Percentiles rank a stretch among this genome's conserved stretches.
Evolutionary conservation across 2,113 vertebrate genomes (phyloP).

Genomic region (Saguinus imperator): DNA sequence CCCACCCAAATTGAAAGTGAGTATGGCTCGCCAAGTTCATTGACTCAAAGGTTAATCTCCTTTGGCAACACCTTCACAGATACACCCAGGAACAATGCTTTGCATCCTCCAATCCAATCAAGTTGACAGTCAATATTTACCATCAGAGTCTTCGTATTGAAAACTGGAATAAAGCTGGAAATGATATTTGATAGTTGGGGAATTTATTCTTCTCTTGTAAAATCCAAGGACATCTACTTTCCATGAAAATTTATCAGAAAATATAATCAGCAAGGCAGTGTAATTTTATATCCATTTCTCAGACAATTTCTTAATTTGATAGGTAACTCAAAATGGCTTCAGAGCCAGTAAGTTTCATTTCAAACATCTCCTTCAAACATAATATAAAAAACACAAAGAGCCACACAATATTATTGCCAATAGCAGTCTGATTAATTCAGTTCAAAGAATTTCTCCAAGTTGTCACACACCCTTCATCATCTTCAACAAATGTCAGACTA

Average conservation of each 20-base stretch:
- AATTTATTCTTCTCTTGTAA: slow-evolving; percentile 1
- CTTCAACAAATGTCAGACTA: background rate
- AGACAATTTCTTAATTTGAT: background rate
- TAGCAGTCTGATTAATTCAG: background rate
- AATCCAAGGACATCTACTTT: background rate
- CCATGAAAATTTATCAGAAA: background rate
- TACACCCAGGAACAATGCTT: too few species aligned
- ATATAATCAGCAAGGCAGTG: background rate
- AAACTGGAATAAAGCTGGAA: background rate
- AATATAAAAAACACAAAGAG: background rate
- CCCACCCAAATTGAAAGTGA: too few species aligned
- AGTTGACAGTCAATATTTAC: too few species aligned
- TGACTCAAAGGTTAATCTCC: too few species aligned
- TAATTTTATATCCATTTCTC: background rate
- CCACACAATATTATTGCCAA: background rate
- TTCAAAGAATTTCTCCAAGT: background rate
- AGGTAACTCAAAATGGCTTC: background rate
- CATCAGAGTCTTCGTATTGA: background rate
- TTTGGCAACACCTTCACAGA: too few species aligned
- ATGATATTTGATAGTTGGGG: background rate
- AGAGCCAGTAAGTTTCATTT: background rate
- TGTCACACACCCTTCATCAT: background rate
- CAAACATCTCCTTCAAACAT: background rate
- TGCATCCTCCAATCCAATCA: too few species aligned
- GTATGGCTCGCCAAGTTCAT: too few species aligned